Evolutionary conservation across 1,140 invertebrate species (phyloP).

Genomic region (Drusus annulatus): DNA sequence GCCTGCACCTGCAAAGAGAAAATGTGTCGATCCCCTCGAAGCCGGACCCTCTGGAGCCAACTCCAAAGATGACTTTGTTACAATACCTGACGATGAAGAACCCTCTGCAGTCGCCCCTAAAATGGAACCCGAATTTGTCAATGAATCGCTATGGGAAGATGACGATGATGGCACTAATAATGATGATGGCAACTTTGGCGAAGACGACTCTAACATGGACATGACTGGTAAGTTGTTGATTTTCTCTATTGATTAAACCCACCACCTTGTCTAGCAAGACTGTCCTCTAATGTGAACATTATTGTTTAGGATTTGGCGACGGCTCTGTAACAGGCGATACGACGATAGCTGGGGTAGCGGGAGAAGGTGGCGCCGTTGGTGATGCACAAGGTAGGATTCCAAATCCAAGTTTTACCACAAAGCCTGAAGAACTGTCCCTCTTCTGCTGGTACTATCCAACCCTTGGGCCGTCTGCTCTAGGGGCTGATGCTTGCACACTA

Average conservation of each 20-base stretch:
- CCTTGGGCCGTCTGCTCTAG: background rate
- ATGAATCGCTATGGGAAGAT: constrained; percentile 71
- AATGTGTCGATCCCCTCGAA: constrained; percentile 72
- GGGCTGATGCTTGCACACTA: too few relatives aligned
- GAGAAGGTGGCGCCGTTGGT: constrained; percentile 71
- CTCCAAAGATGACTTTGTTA: constrained; percentile 71
- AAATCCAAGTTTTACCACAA: constrained; percentile 50
- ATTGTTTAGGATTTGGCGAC: constrained; percentile 68
- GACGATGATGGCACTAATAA: constrained; percentile 71
- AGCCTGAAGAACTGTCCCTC: constrained; percentile 1
- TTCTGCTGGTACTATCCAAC: background rate
- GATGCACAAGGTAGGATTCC: constrained; percentile 73
- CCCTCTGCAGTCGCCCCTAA: constrained; percentile 70
- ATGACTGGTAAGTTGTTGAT: constrained; percentile 67
- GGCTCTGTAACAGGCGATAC: constrained; percentile 70
- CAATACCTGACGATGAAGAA: constrained; percentile 71
- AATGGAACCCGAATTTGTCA: constrained; percentile 73
- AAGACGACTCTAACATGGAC: constrained; percentile 72
- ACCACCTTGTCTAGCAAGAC: background rate
- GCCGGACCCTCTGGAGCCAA: constrained; percentile 69
- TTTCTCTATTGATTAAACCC: background rate
- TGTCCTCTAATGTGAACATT: constrained; percentile 14
- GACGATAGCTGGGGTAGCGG: constrained; percentile 66
- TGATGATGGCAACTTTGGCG: constrained; percentile 71
- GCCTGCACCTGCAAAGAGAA: constrained; percentile 71